Evolutionary conservation across 1,140 invertebrate species (phyloP), one percentile per base, ranked within the genome.

Genomic region (Episyrphus balteatus): DNA sequence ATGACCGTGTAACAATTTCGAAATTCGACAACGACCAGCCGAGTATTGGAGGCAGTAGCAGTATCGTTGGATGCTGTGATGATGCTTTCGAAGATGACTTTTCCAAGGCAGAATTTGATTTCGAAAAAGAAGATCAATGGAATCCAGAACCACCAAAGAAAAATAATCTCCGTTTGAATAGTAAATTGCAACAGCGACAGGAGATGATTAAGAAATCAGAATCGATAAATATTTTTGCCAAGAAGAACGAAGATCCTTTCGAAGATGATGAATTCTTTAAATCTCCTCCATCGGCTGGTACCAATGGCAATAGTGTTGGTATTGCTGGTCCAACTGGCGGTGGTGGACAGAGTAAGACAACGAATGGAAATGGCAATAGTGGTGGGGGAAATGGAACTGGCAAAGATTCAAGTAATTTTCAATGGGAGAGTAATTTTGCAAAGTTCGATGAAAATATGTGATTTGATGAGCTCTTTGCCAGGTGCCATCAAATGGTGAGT

Each of bases 181-280:
- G 61, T 19, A 14, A 63, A 26, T 61, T 66, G 32, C 63, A 66
- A 47, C 56, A 58, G 0, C 42, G 18, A 34, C 65, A 67, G 50
- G 73, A 76, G 41, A 73, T 82, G 47, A 81, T 85, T 17, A 84
- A 83, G 55, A 90, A 90, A 66, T 89, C 86, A 0, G 86, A 89
- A 58, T 89, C 87, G 3, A 81, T 89, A 14, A 90, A 89, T 62
- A 90, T 91, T 53, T 91, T 91, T 67, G 79, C 80, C 7, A 74
- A 84, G 37, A 76, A 78, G 47, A 76, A 82, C 55, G 80, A 75
- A 57, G 88, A 90, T 73, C 88, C 88, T 5, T 91, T 91, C 63
- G 84, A 86, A 51, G 84, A 87, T 46, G 86, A 90, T 52, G 86
- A 88, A 55, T 91, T 91, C 67, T 88, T 87, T 57, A 82, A 78